A percentile compares a stretch with the other conserved stretches of the same genome.
These are phyloP conservation scores for Alectoris magna DNA, from an alignment of 2,797 vertebrate genomes.

Conservation along the genomic window DNA sequence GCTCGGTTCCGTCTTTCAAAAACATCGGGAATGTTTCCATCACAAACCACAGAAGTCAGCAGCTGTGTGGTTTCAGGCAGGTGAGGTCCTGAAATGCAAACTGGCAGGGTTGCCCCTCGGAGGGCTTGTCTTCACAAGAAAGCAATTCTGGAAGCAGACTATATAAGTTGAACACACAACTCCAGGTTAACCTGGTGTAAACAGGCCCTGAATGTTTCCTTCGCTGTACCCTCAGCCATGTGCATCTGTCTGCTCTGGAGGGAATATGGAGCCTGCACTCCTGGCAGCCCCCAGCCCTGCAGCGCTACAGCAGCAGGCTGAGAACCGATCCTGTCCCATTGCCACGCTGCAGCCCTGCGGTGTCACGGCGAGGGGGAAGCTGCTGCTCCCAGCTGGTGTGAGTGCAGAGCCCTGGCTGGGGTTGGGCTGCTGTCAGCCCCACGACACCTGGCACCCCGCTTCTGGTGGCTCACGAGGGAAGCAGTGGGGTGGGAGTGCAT, in stretches of 20 bases:
- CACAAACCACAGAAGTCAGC: background rate
- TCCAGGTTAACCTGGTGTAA: background rate
- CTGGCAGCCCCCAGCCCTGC: background rate
- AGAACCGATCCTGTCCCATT: accelerated
- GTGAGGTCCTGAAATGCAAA: background rate
- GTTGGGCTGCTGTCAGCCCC: background rate
- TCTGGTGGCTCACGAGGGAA: background rate
- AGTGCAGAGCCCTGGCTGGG: background rate
- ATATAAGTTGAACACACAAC: background rate
- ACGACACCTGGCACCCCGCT: accelerated
- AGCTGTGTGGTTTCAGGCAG: background rate
- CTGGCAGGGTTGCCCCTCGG: background rate
- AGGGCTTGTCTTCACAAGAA: background rate
- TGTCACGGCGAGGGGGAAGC: background rate
- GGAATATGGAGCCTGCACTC: accelerated
- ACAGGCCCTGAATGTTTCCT: background rate
- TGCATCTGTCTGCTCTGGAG: background rate
- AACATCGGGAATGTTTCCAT: background rate
- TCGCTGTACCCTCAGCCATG: background rate
- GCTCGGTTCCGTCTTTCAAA: background rate
- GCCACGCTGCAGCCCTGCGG: background rate
- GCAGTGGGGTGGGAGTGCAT: background rate
- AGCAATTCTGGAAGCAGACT: background rate
- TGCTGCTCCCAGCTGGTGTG: background rate
- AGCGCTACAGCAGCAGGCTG: background rate